Evolutionary conservation across 2,888 invertebrate genomes (phyloP).

Genomic region (Patella depressa): DNA sequence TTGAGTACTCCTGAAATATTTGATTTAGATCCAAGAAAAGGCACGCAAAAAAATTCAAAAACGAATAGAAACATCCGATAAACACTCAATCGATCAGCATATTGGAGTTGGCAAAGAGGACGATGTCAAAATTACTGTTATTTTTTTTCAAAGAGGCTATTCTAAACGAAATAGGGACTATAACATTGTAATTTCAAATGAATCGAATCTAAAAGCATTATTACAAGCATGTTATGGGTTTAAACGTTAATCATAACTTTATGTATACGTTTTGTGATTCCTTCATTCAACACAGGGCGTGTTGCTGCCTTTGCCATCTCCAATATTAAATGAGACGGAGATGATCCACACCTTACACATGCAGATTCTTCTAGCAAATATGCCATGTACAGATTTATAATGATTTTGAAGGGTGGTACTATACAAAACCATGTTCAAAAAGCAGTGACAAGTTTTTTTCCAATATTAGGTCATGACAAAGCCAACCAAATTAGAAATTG

Average conservation of each 20-base stretch:
- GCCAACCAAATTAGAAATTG: neutral
- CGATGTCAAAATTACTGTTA: neutral
- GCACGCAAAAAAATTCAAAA: neutral
- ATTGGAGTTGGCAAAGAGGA: neutral
- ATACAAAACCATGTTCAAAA: neutral
- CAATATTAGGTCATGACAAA: neutral
- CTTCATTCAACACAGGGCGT: neutral
- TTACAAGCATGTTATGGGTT: neutral
- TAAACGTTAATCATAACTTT: neutral
- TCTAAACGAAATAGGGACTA: neutral
- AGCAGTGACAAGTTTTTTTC: neutral
- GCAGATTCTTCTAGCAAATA: neutral
- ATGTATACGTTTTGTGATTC: neutral
- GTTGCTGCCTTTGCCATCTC: neutral
- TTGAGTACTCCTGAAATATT: neutral
- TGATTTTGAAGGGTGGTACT: neutral
- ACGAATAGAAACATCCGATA: neutral
- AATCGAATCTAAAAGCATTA: neutral
- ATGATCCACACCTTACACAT: neutral
- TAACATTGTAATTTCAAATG: neutral
- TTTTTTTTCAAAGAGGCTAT: neutral
- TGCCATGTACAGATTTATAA: neutral
- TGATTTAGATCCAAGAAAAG: neutral
- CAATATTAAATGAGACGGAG: neutral
- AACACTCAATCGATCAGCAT: neutral